Evolutionary conservation across 1,140 invertebrate species (phyloP).

Genomic region (Micrasema minimum): DNA sequence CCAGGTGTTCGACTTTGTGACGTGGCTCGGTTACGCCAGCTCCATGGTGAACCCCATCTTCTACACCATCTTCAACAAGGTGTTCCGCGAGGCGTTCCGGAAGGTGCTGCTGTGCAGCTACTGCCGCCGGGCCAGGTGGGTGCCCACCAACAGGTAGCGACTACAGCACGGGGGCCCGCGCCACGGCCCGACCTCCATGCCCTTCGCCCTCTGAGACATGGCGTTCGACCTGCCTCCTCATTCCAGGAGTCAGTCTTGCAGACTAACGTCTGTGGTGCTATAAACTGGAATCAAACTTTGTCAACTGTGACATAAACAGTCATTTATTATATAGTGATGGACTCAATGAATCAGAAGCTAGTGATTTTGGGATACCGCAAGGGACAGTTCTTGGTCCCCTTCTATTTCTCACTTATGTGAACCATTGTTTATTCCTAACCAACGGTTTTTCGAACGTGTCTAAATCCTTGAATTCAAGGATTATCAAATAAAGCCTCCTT

Average conservation of each 20-base stretch:
- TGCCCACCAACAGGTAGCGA: slow-evolving; percentile 64
- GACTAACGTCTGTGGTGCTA: slow-evolving; percentile 13
- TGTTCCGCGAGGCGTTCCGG: slow-evolving; percentile 90
- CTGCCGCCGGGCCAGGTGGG: slow-evolving; percentile 70
- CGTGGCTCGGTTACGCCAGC: slow-evolving; percentile 93
- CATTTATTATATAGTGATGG: too few species aligned
- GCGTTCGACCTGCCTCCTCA: slow-evolving; percentile 4
- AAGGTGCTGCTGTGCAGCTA: slow-evolving; percentile 86
- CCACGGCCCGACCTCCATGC: slow-evolving; percentile 55
- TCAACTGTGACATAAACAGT: too few species aligned
- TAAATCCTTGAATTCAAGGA: too few species aligned
- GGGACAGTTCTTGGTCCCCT: too few species aligned
- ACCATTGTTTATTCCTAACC: too few species aligned
- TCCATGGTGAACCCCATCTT: slow-evolving; percentile 95
- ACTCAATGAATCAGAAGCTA: too few species aligned
- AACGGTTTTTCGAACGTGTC: too few species aligned
- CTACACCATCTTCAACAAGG: slow-evolving; percentile 95
- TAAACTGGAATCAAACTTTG: too few species aligned
- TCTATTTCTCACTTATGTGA: too few species aligned
- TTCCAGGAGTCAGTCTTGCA: slow-evolving; percentile 6
- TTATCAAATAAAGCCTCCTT: too few species aligned
- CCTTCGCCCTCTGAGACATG: slow-evolving; percentile 46
- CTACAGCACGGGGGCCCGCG: slow-evolving; percentile 61
- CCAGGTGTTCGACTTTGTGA: slow-evolving; percentile 80
- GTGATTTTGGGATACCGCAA: too few species aligned